Base-by-base conservation (phyloP, 1,140 invertebrate species). In the Galleria mellonella region DNA sequence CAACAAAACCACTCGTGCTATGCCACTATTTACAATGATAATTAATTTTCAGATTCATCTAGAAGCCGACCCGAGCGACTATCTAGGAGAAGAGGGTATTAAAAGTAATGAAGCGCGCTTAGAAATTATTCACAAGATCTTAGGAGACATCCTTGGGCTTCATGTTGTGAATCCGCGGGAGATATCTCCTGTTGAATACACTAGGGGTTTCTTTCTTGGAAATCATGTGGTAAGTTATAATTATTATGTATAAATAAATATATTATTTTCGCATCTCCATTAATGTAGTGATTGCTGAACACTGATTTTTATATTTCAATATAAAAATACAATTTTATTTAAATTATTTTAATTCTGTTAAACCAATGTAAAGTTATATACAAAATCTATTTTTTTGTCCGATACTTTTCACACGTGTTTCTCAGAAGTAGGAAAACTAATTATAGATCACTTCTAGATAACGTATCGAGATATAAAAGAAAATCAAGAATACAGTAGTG, bases 41-140 rank as follows among this genome's bases (percentile, higher is more conserved):
- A 30, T 30, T 23, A 32, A 32, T 35, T 47, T 32, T 43, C 43
- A 91, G 89, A 89, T 92, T 13, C 91, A 92, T 72, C 73, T 91
- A 59, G 91, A 92, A 72, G 88, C 90, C 0, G 89, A 89, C 63
- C 90, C 91, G 1, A 79, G 72, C 11, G 88, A 91, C 47, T 92
- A 91, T 62, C 82, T 91, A 45, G 83, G 87, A 44, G 90, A 93
- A 52, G 91, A 94, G 71, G 86, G 83, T 6, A 89, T 90, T 55
- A 90, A 88, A 76, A 81, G 87, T 46, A 89, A 94, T 68, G 62
- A 82, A 15, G 91, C 91, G 7, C 87, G 94, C 9, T 72, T 95
- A 6, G 93, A 94, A 56, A 95, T 97, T 42, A 88, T 96, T 9
- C 88, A 89, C 29, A 93, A 96, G 82, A 86, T 97, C 0, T 74